Percentiles rank a stretch among this genome's conserved stretches.
These are phyloP conservation scores for Astatoreochromis straeleni DNA, from an alignment of 2,113 vertebrate species.

Conservation along the genomic window DNA sequence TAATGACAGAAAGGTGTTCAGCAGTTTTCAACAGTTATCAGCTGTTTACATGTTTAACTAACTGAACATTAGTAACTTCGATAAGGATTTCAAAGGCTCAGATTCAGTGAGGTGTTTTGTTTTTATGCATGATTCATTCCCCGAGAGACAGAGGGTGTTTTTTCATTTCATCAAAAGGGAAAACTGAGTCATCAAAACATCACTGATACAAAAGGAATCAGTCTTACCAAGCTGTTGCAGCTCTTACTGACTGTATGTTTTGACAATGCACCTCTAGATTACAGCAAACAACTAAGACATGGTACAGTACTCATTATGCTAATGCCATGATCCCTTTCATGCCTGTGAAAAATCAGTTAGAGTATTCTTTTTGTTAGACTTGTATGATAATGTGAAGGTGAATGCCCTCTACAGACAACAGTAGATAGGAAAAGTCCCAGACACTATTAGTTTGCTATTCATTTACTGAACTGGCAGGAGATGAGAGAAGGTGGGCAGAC, in stretches of 20 bases:
- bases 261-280: not conserved
- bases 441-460: conserved; percentile 58
- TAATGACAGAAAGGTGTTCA: not conserved
- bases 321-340: not conserved
- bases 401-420: conserved; percentile 1
- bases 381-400: not conserved
- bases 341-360: not conserved
- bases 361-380: not conserved
- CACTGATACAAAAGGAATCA: not conserved
- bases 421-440: conserved; percentile 14
- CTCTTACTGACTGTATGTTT: not conserved
- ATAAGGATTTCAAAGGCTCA: not conserved
- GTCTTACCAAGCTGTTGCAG: not conserved
- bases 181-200: not conserved
- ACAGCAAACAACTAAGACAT: not conserved
- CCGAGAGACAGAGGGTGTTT: not conserved
- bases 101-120: not conserved
- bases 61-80: not conserved
- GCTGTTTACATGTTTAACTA: not conserved
- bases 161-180: not conserved
- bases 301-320: not conserved
- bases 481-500: conserved; percentile 63
- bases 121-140: not conserved
- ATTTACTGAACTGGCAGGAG: conserved; percentile 63
- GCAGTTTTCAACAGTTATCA: not conserved